These are phyloP conservation scores for Mohoua ochrocephala DNA, from an alignment of 2,113 vertebrate genomes.

Conservation along the genomic window DNA sequence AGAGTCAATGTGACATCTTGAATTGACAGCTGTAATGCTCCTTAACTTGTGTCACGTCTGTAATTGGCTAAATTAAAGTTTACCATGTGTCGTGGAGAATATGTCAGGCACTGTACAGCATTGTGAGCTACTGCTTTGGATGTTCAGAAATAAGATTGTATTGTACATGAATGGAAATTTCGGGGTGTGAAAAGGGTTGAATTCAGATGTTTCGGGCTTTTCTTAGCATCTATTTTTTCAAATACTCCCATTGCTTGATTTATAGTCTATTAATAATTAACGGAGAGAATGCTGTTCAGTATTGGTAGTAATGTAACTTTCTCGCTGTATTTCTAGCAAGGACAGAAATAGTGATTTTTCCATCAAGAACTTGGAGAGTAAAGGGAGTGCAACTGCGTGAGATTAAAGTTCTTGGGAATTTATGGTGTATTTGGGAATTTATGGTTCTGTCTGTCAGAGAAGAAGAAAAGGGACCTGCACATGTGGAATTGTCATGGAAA, in stretches of 20 bases:
- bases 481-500: background rate
- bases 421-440: background rate
- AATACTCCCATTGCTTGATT: background rate
- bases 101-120: background rate
- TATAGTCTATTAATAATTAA: background rate
- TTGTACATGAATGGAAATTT: background rate
- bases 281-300: background rate
- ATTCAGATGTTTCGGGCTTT: background rate
- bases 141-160: background rate
- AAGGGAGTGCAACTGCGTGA: background rate
- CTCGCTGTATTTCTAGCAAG: background rate
- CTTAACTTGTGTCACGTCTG: background rate
- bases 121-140: background rate
- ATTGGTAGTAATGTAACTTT: background rate
- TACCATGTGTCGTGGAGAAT: background rate
- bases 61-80: conserved; percentile 35
- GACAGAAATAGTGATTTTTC: background rate
- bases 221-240: background rate
- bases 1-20: conserved; percentile 4
- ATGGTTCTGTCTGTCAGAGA: background rate
- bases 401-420: background rate
- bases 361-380: background rate
- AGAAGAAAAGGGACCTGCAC: background rate
- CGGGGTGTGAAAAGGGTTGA: background rate
- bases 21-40: background rate